Percentiles rank a stretch among this genome's conserved stretches.
These are phyloP conservation scores for Shinisaurus crocodilurus DNA, from an alignment of 2,113 vertebrate genomes.

Conservation along the genomic window DNA sequence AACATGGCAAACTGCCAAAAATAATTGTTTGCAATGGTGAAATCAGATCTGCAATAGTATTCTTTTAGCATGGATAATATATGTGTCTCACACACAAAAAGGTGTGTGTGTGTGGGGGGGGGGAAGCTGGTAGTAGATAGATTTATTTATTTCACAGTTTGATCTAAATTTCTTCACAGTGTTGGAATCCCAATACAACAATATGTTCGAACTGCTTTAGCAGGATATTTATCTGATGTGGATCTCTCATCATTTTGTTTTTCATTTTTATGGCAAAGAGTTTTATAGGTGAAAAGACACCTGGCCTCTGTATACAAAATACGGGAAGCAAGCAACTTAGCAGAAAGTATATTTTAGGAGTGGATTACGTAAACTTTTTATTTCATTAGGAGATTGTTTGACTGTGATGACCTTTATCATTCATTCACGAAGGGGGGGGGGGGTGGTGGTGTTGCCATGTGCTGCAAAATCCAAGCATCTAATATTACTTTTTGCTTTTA, in stretches of 20 bases:
- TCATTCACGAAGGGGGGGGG: background rate
- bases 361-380: background rate
- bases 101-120: too few relatives aligned
- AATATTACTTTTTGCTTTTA: background rate
- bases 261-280: constrained; percentile 23
- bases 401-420: background rate
- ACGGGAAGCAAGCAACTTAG: constrained; percentile 26
- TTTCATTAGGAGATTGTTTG: constrained; percentile 32
- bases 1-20: background rate
- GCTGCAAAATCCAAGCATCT: background rate
- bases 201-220: constrained; percentile 22
- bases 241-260: background rate
- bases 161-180: background rate
- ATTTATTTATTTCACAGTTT: background rate
- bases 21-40: background rate
- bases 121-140: background rate
- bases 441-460: background rate
- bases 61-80: background rate
- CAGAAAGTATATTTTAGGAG: constrained; percentile 4
- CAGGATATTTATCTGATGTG: constrained; percentile 29
- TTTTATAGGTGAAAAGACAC: constrained; percentile 45
- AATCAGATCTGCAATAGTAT: background rate
- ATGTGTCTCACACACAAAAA: background rate
- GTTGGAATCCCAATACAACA: constrained; percentile 18
- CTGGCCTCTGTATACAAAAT: background rate